phyloP scores from a whole-genome alignment of 2,113 vertebrate genomes.

The Proteles cristata region DNA sequence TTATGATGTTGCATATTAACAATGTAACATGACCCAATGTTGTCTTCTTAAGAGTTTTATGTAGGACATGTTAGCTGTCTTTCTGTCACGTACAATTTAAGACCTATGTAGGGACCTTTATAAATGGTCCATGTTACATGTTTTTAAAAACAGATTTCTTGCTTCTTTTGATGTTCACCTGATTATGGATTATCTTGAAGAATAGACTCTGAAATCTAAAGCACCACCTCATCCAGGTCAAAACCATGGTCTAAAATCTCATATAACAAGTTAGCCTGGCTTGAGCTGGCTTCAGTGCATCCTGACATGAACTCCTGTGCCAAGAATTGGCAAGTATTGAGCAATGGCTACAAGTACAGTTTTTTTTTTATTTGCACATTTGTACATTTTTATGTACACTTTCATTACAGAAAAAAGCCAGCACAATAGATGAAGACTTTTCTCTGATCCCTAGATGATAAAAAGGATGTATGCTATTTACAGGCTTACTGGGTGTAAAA shows the following conservation, averaged over 20 bases:
- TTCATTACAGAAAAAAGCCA: not conserved
- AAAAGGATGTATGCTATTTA: not conserved
- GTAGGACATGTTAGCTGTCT: not conserved
- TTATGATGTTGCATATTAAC: not conserved
- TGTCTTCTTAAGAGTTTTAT: conserved; percentile 8
- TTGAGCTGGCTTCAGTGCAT: not conserved
- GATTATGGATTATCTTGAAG: not conserved
- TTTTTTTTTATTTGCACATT: too few species aligned
- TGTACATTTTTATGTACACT: not conserved
- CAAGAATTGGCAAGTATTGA: not conserved
- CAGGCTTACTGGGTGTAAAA: not conserved
- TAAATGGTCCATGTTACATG: not conserved
- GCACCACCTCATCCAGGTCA: not conserved
- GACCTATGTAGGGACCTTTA: not conserved
- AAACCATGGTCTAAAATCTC: not conserved
- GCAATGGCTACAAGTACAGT: not conserved
- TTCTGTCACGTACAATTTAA: not conserved
- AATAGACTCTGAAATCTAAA: not conserved
- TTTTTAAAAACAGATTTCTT: not conserved
- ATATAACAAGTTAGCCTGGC: not conserved
- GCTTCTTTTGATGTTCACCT: not conserved
- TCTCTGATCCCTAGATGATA: not conserved
- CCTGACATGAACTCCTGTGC: not conserved
- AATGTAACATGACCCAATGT: not conserved
- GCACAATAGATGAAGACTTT: not conserved